These are phyloP conservation scores for Achlya flavicornis DNA, from an alignment of 2,888 invertebrate species.

Conservation along the genomic window DNA sequence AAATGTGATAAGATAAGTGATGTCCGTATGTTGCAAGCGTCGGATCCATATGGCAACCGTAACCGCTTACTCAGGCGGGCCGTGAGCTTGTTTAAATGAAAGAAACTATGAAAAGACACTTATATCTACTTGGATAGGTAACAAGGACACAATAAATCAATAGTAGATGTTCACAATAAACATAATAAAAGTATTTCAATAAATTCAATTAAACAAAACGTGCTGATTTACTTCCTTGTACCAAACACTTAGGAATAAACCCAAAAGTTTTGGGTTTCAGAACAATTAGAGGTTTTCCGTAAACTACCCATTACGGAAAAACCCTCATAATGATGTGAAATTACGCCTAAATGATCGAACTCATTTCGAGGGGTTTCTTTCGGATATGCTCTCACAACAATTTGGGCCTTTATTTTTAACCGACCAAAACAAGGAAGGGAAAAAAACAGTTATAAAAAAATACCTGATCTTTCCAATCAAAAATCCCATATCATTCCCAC, in stretches of 20 bases:
- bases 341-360: conserved; percentile 22
- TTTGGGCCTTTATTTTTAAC: neutral
- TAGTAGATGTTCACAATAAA: neutral
- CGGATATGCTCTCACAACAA: neutral
- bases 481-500: neutral
- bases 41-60: no score
- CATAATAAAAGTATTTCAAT: neutral
- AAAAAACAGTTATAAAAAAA: no score
- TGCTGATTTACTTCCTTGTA: conserved; percentile 1
- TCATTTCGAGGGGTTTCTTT: conserved; percentile 15
- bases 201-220: neutral
- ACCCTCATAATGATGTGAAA: conserved; percentile 28
- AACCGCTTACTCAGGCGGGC: no score
- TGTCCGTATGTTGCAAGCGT: no score
- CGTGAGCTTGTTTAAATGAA: no score
- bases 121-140: no score
- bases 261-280: conserved; percentile 19
- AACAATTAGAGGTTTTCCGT: conserved; percentile 26
- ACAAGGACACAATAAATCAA: no score
- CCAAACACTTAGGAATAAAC: conserved; percentile 15
- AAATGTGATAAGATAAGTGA: no score
- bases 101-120: no score
- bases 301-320: conserved; percentile 21
- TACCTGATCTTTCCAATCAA: neutral
- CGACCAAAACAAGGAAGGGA: no score